Base-by-base conservation (phyloP, 2,113 vertebrate species). In the Oreamnos americanus region DNA sequence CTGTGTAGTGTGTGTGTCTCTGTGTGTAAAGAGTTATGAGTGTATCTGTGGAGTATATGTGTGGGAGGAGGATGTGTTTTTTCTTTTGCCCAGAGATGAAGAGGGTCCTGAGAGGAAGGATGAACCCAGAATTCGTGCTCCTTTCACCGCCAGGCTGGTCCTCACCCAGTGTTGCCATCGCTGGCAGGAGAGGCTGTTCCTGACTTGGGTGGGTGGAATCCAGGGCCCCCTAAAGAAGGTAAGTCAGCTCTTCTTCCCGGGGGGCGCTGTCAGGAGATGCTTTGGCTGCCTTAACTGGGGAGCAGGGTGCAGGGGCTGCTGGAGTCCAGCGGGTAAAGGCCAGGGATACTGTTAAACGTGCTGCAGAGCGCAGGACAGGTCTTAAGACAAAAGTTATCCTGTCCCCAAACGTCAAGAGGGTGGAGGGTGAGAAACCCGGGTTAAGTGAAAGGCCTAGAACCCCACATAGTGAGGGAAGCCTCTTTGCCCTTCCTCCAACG, bases 161-260 rank as follows among this genome's bases (percentile, higher is more conserved):
- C 74, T 19, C 3, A 26, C 2, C n/a, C 33, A 5, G 8, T 0
- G 7, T 30, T 13, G n/a, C 55, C 3, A 4, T 26, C 26, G 10
- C n/a, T 39, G 21, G 79, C 74, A 49, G 74, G 36, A 79, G 49
- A 3, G 13, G 53, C 39, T 45, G 13, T 33, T 13, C 57, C 53
- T 6, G 45, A 43, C 43, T 53, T 8, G 25, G 45, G 36, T 7
- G 58, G 45, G 57, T 15, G 51, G 14, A 45, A 7, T 49, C 57
- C 43, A 58, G 67, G 39, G 25, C 58, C 85, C 30, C 57, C 12
- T 45, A 3, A 28, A 81, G 49, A 49, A 16, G 2, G 3, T 13
- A 12, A 21, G n/a, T 43, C 58, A 17, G 47, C 4, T 9, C 12
- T 81, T 53, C 49, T 86, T 23, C 30, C 47, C 0, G 0, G 16